Conservation (phyloP, 2,888 invertebrate species). For the Pyrochroa serraticornis region DNA sequence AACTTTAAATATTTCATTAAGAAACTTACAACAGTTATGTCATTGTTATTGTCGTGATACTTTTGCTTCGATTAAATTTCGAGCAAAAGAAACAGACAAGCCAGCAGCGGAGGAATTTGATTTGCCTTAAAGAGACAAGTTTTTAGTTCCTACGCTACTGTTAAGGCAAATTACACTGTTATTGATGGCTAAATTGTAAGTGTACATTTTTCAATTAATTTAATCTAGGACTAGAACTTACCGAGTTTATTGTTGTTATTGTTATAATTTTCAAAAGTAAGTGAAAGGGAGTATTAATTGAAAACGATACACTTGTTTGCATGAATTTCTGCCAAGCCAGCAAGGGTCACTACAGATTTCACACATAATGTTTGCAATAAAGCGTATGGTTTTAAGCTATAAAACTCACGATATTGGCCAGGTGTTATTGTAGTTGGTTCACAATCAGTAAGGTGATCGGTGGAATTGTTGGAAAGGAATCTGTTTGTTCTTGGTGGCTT, state of each 20-base stretch:
- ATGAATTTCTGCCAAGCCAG: too few relatives aligned
- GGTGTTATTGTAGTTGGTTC: too few relatives aligned
- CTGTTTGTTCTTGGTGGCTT: too few relatives aligned
- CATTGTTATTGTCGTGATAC: slow-evolving; percentile 18
- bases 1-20: slow-evolving; percentile 19
- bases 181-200: slow-evolving; percentile 2
- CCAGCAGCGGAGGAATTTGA: slow-evolving; percentile 6
- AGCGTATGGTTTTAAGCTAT: too few relatives aligned
- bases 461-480: too few relatives aligned
- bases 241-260: slow-evolving; percentile 4
- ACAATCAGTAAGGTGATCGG: too few relatives aligned
- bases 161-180: slow-evolving; percentile 5
- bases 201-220: slow-evolving; percentile 24
- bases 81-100: slow-evolving; percentile 20
- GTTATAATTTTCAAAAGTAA: slow-evolving; percentile 10
- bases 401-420: too few relatives aligned
- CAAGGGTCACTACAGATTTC: too few relatives aligned
- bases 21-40: slow-evolving; percentile 22
- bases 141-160: slow-evolving; percentile 7
- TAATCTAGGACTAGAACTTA: slow-evolving; percentile 15
- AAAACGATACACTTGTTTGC: slow-evolving; percentile 16
- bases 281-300: slow-evolving; percentile 22
- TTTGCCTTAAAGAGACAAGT: slow-evolving; percentile 3
- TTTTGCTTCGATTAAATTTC: slow-evolving; percentile 20
- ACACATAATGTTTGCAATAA: too few relatives aligned